These are phyloP conservation scores for Hylaeus volcanicus DNA, from an alignment of 1,140 invertebrate genomes.

Conservation along the genomic window DNA sequence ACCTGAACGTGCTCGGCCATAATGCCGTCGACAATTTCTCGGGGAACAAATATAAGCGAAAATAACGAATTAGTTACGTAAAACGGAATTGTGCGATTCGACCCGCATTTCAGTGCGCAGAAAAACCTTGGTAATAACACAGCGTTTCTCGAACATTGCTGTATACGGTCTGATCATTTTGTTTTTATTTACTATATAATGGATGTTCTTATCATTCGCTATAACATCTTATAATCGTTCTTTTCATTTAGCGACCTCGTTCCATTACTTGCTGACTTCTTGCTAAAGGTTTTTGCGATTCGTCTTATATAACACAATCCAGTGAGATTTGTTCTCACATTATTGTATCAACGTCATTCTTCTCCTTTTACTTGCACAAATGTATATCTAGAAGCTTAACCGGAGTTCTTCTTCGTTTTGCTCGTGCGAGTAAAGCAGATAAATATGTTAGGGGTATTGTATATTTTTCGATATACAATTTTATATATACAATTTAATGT, in stretches of 20 bases:
- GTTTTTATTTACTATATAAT: neutral
- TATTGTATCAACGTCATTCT: neutral
- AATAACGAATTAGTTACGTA: conserved; percentile 29
- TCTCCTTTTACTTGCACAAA: neutral
- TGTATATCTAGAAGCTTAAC: no score
- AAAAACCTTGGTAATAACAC: conserved; percentile 22
- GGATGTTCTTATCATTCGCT: neutral
- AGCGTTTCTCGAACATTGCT: neutral
- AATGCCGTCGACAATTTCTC: neutral
- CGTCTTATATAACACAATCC: neutral
- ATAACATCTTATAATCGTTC: neutral
- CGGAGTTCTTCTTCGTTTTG: no score
- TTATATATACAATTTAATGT: no score
- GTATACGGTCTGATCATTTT: neutral
- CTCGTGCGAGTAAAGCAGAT: no score
- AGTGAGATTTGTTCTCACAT: neutral
- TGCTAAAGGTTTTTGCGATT: neutral
- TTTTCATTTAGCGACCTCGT: neutral
- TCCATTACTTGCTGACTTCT: neutral
- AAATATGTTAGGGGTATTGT: no score
- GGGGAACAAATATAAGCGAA: neutral
- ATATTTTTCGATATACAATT: no score
- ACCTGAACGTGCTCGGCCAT: neutral
- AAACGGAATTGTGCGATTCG: conserved; percentile 9
- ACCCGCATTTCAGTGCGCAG: neutral